Base-by-base conservation (phyloP, 2,888 invertebrate species). In the Marronus borbonicus region DNA sequence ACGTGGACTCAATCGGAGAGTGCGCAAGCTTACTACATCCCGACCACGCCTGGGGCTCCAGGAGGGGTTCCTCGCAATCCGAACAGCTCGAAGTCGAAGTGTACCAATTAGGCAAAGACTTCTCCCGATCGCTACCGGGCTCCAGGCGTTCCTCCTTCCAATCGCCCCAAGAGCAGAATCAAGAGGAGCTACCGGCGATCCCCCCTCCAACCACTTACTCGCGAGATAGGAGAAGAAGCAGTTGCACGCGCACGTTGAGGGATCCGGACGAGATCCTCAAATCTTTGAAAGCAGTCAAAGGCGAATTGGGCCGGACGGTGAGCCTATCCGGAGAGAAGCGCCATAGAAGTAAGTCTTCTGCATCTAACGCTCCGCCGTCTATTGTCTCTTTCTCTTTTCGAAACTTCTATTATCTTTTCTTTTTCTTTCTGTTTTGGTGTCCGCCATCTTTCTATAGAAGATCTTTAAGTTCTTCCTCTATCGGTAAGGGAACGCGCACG, bases 61-160 rank as follows among this genome's bases (percentile, higher is more conserved):
- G 96, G 44, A 92, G 96, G 49, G 96, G 96, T 52, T 96, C 96
- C n/a, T 96, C 96, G 60, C 96, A 96, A 86, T 96, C 96, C 0
- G 96, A 96, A 87, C 95, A 95, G 74, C 90, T 96, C 69, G 96
- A 96, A 86, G 83, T 83, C 12, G 95, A 96, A 86, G 94, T 94
- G 10, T 96, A 96, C 88, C 94, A 96, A 87, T 91, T 96, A 69
- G 95, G 93, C 79, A 95, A 95, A 87, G 96, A 96, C 88, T 96
- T 96, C 88, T 96, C 96, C 28, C 92, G 95, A 84, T 96, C 96
- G 3, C 89, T 96, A 83, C 96, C 96, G 0, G 96, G 96, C 8
- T 96, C 96, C 14, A 91, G 96, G 77, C 91, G 96, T 75, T 96
- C 96, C 49, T 96, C 96, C 28, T 96, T 96, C 87, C 96, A 96